These are phyloP conservation scores for Hydrophis major DNA, from an alignment of 2,797 vertebrate genomes.

Conservation along the genomic window DNA sequence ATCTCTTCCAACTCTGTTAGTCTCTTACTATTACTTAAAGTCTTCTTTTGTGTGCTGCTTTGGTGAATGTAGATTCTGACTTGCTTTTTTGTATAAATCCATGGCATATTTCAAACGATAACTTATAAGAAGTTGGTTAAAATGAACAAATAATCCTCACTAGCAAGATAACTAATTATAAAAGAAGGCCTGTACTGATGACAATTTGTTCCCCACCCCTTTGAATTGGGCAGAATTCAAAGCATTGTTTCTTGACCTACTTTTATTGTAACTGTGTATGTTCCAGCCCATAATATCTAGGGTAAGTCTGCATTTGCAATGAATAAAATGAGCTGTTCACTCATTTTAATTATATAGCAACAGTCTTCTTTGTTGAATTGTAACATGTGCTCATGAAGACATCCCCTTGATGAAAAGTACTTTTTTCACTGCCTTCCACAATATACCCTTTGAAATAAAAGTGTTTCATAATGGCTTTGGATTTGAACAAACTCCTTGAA, in stretches of 20 bases:
- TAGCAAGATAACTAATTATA: background rate
- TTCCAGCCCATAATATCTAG: background rate
- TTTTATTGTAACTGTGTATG: background rate
- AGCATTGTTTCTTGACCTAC: background rate
- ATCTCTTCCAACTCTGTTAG: background rate
- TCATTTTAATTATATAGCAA: slow-evolving; percentile 23
- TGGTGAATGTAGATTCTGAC: background rate
- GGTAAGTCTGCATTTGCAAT: background rate
- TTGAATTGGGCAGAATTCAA: background rate
- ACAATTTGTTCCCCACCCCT: background rate
- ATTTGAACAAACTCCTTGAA: background rate
- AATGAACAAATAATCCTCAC: background rate
- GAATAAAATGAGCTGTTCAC: slow-evolving; percentile 7
- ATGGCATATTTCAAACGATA: background rate
- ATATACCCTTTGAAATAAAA: background rate
- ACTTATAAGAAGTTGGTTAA: background rate
- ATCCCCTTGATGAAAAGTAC: background rate
- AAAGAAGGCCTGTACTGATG: background rate
- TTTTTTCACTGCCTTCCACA: background rate
- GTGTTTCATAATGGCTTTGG: background rate
- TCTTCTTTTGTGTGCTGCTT: background rate
- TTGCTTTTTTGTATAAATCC: background rate
- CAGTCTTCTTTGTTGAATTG: background rate
- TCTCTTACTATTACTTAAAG: background rate
- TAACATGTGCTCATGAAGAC: background rate